Evolutionary conservation across 2,888 invertebrate species (phyloP).

Genomic region (Vesta saturnalis): DNA sequence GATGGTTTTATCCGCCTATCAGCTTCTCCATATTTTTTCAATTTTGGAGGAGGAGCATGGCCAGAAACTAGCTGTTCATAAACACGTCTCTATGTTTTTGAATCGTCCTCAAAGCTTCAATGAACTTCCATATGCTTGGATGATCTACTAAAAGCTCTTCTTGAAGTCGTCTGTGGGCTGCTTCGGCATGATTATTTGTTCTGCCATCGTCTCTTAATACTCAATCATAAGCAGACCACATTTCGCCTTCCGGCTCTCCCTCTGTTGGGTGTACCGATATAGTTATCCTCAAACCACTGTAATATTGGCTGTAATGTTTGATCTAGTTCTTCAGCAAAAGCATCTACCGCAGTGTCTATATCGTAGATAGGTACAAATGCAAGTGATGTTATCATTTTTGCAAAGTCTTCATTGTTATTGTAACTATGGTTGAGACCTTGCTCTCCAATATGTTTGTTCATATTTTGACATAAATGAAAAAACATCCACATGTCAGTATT

Average conservation of each 20-base stretch:
- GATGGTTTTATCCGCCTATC: slow-evolving; percentile 3
- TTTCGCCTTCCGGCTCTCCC: slow-evolving; percentile 2
- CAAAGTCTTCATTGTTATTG: background rate
- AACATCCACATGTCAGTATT: background rate
- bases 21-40: background rate
- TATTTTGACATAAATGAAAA: slow-evolving; percentile 8
- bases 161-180: slow-evolving; percentile 2
- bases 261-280: no score
- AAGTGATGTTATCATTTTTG: slow-evolving; percentile 6
- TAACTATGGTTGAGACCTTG: background rate
- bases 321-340: background rate
- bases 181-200: background rate
- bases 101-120: background rate
- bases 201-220: slow-evolving; percentile 1
- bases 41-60: background rate
- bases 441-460: background rate
- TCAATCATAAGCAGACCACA: background rate
- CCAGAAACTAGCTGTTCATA: background rate
- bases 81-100: slow-evolving; percentile 2
- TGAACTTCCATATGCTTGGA: background rate
- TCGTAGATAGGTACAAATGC: background rate
- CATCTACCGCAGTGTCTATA: slow-evolving; percentile 5
- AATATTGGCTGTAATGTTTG: background rate
- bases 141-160: slow-evolving; percentile 5
- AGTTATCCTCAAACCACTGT: background rate